phyloP scores from a whole-genome alignment of 1,140 invertebrate species.

The Lerema accius region DNA sequence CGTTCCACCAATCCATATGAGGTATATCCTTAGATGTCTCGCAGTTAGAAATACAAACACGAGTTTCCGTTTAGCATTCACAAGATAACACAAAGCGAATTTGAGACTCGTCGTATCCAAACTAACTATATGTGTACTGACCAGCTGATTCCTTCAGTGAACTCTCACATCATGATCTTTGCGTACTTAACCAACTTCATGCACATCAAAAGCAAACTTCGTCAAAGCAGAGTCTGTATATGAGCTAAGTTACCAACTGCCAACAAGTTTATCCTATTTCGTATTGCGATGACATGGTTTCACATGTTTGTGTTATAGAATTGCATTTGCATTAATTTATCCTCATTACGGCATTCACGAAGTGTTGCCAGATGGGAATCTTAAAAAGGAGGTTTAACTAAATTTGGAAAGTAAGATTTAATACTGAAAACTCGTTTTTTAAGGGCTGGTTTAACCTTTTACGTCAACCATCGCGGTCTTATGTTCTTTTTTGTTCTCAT shows the following conservation, averaged over 20 bases:
- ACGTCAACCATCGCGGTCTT: too few relatives aligned
- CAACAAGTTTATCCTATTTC: conserved; percentile 25
- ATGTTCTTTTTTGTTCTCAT: too few relatives aligned
- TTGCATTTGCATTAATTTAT: background rate
- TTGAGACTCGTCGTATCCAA: conserved; percentile 4
- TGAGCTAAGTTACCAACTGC: conserved; percentile 25
- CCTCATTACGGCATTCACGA: background rate
- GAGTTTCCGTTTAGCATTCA: conserved; percentile 1
- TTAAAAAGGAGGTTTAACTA: background rate
- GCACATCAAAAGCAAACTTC: conserved; percentile 29
- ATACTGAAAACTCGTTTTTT: too few relatives aligned
- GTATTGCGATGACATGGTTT: conserved; percentile 11
- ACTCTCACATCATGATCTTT: conserved; percentile 7
- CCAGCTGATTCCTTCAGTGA: conserved; percentile 16
- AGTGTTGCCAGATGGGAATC: background rate
- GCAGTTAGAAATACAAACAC: conserved; percentile 1
- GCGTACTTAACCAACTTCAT: conserved; percentile 29
- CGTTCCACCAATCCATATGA: too few relatives aligned
- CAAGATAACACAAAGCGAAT: background rate
- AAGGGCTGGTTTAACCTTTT: too few relatives aligned
- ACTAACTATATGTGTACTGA: conserved; percentile 1
- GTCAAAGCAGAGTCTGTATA: conserved; percentile 27
- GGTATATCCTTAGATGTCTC: too few relatives aligned
- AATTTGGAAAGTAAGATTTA: too few relatives aligned
- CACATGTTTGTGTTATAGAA: conserved; percentile 8